These are phyloP conservation scores for Aleiodes leptofemur DNA, from an alignment of 2,888 invertebrate species.

Conservation along the genomic window DNA sequence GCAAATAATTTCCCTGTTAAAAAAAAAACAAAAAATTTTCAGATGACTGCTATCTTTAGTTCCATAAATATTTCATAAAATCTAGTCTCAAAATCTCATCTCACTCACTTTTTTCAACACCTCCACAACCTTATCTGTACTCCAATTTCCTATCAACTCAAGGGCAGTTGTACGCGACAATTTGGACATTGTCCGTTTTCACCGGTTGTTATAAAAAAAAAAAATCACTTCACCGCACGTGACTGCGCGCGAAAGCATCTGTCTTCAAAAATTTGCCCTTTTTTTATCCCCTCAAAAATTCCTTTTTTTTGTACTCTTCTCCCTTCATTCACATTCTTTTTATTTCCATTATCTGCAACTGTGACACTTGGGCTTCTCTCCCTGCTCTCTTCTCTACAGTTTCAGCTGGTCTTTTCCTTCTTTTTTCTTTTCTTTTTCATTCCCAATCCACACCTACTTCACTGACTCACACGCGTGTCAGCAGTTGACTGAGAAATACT, in stretches of 20 bases:
- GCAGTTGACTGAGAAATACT: conserved; percentile 39
- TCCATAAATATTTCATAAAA: too few relatives aligned
- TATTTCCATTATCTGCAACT: conserved; percentile 51
- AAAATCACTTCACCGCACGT: conserved; percentile 57
- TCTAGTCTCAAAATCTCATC: too few relatives aligned
- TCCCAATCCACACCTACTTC: conserved; percentile 21
- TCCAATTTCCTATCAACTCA: conserved; percentile 69
- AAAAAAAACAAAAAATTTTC: conserved; percentile 32
- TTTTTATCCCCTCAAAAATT: conserved; percentile 61
- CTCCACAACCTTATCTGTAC: conserved; percentile 63
- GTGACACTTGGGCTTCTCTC: conserved; percentile 53
- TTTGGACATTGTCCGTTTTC: conserved; percentile 64
- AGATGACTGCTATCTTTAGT: too few relatives aligned
- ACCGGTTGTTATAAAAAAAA: conserved; percentile 51
- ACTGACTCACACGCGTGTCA: conserved; percentile 48
- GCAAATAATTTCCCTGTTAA: too few relatives aligned
- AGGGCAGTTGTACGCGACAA: conserved; percentile 65
- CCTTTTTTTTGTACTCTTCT: conserved; percentile 24
- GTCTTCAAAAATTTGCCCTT: conserved; percentile 48
- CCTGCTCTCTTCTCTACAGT: conserved; percentile 33
- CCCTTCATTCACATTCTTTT: neutral
- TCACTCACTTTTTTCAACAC: conserved; percentile 70
- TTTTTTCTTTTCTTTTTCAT: conserved; percentile 49
- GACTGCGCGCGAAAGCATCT: conserved; percentile 64
- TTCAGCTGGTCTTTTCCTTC: conserved; percentile 45